Evolutionary conservation across 2,888 invertebrate species (phyloP).

Genomic region (Drosophila tanythrix): DNA sequence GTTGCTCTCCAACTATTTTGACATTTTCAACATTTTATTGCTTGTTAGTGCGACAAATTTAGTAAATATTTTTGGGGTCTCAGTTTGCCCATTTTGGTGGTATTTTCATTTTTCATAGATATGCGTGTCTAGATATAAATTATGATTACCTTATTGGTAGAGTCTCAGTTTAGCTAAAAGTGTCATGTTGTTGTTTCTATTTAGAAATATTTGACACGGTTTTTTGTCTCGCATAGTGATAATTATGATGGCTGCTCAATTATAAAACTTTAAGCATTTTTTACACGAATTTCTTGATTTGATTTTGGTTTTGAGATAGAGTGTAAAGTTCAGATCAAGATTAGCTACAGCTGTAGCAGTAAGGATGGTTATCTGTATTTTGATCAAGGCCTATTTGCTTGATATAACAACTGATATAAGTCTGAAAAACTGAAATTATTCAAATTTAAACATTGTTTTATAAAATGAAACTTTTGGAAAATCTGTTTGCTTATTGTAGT

Average conservation of each 20-base stretch:
- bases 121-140: slow-evolving; percentile 44
- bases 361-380: not conserved
- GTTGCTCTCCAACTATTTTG: slow-evolving; percentile 67
- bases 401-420: not conserved
- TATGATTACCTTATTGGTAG: slow-evolving; percentile 71
- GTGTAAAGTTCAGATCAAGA: not conserved
- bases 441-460: too few relatives aligned
- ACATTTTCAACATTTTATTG: slow-evolving; percentile 83
- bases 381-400: not conserved
- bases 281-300: not conserved
- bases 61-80: slow-evolving; percentile 74
- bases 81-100: slow-evolving; percentile 48
- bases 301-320: not conserved
- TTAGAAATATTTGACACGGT: slow-evolving; percentile 78
- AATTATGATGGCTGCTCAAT: slow-evolving; percentile 55
- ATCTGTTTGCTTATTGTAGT: not conserved
- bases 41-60: slow-evolving; percentile 82
- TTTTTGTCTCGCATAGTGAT: slow-evolving; percentile 39
- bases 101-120: slow-evolving; percentile 22
- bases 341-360: not conserved
- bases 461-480: not conserved
- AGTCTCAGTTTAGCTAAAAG: slow-evolving; percentile 63
- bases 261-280: slow-evolving; percentile 5
- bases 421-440: too few relatives aligned
- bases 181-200: slow-evolving; percentile 69